Conservation (phyloP, 2,888 invertebrate species). For the Brachypterus glaber region DNA sequence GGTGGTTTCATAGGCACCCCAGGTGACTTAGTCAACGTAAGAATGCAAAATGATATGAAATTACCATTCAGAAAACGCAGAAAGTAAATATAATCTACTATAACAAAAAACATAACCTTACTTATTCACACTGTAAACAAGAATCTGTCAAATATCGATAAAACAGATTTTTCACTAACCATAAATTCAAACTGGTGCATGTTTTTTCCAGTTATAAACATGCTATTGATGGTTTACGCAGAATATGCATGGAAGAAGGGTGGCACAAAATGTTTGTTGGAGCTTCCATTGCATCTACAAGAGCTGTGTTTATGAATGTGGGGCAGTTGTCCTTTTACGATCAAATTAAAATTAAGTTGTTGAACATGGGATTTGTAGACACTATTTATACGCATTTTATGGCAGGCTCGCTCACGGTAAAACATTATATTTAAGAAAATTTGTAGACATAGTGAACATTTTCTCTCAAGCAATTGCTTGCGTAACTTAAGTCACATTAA, state of each 20-base stretch:
- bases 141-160: too few species aligned
- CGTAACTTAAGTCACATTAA: too few species aligned
- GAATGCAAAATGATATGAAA: conserved; percentile 98
- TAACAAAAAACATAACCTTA: too few species aligned
- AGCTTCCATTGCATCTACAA: conserved; percentile 77
- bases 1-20: conserved; percentile 93
- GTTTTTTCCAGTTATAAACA: conserved; percentile 98
- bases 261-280: conserved; percentile 74
- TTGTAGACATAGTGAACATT: too few species aligned
- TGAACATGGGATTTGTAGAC: conserved; percentile 56
- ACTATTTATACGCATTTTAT: too few species aligned
- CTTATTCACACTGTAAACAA: too few species aligned
- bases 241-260: conserved; percentile 77
- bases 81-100: too few species aligned
- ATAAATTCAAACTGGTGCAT: too few species aligned
- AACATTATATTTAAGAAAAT: too few species aligned
- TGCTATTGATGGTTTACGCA: conserved; percentile 81
- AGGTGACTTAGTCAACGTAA: conserved; percentile 92
- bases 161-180: too few species aligned
- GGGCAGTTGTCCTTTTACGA: conserved; percentile 97
- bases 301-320: conserved; percentile 92
- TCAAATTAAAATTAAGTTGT: conserved; percentile 67
- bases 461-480: too few species aligned
- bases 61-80: conserved; percentile 69
- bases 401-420: too few species aligned